These are phyloP conservation scores for Plectropomus leopardus DNA, from an alignment of 2,113 vertebrate genomes.

Conservation along the genomic window DNA sequence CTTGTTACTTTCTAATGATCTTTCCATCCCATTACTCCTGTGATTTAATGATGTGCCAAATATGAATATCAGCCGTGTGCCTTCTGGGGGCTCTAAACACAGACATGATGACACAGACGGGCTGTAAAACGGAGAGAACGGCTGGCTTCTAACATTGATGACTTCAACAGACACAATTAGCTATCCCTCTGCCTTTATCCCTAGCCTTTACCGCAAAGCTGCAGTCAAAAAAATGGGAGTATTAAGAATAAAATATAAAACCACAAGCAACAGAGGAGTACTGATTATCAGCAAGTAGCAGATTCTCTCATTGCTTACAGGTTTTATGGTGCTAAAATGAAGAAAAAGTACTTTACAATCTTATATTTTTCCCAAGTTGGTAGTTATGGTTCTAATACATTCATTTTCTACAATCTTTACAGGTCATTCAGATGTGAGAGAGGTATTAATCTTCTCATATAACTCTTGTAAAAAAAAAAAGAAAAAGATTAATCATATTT, in stretches of 20 bases:
- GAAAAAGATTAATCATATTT: too few relatives aligned
- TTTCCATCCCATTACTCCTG: slow-evolving; percentile 74
- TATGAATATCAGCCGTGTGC: slow-evolving; percentile 68
- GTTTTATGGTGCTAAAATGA: slow-evolving; percentile 33
- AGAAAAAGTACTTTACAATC: slow-evolving; percentile 5
- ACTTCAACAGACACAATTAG: slow-evolving; percentile 74
- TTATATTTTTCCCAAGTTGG: neutral
- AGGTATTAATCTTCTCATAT: neutral
- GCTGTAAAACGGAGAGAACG: slow-evolving; percentile 53
- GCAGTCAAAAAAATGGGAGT: neutral
- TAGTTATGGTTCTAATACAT: neutral
- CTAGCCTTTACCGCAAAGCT: slow-evolving; percentile 16
- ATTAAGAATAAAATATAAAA: slow-evolving; percentile 28
- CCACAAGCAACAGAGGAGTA: slow-evolving; percentile 5
- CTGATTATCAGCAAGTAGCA: slow-evolving; percentile 17
- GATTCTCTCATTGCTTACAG: slow-evolving; percentile 13
- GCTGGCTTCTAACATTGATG: slow-evolving; percentile 55
- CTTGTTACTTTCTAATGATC: slow-evolving; percentile 63
- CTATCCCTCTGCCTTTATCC: slow-evolving; percentile 19
- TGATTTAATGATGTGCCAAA: slow-evolving; percentile 76
- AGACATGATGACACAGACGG: slow-evolving; percentile 68
- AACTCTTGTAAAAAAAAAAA: neutral
- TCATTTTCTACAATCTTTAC: neutral
- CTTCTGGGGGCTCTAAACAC: slow-evolving; percentile 68
- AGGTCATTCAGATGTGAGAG: neutral